Percentiles rank a stretch among this genome's conserved stretches.
These are phyloP conservation scores for Artemisiospiza belli DNA, from an alignment of 2,113 vertebrate genomes.

Conservation along the genomic window DNA sequence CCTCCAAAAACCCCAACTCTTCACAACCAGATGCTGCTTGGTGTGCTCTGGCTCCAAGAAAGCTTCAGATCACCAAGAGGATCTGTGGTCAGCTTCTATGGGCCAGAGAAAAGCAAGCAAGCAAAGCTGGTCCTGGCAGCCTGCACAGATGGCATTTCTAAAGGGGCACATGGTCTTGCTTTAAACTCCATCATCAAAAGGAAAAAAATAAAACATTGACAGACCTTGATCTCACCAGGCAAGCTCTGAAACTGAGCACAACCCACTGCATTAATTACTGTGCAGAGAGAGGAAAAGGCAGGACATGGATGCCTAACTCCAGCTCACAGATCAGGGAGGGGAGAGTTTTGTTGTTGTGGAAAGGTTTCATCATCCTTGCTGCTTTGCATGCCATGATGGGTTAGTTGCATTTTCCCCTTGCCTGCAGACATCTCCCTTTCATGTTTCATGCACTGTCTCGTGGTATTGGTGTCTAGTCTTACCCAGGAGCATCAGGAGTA, in stretches of 20 bases:
- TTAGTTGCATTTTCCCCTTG: not conserved
- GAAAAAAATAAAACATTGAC: not conserved
- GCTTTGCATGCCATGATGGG: not conserved
- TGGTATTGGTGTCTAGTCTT: rapidly evolving
- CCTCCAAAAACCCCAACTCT: not conserved
- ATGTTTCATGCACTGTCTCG: rapidly evolving
- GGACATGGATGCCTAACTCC: not conserved
- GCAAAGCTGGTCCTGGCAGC: not conserved
- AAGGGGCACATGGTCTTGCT: not conserved
- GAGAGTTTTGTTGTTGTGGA: not conserved
- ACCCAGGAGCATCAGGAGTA: not conserved
- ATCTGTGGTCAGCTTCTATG: not conserved
- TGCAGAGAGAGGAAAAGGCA: not conserved
- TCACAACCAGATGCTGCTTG: not conserved
- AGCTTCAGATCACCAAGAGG: not conserved
- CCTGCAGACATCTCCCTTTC: not conserved
- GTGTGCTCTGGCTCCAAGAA: not conserved
- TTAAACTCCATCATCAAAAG: not conserved
- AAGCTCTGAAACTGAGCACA: not conserved
- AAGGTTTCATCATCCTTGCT: not conserved
- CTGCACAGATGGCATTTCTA: not conserved
- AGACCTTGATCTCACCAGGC: conserved; percentile 2
- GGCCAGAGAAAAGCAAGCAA: not conserved
- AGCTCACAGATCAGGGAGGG: not conserved
- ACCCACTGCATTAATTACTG: not conserved